phyloP scores from a whole-genome alignment of 2,888 invertebrate species.

The Tachina lurida region DNA sequence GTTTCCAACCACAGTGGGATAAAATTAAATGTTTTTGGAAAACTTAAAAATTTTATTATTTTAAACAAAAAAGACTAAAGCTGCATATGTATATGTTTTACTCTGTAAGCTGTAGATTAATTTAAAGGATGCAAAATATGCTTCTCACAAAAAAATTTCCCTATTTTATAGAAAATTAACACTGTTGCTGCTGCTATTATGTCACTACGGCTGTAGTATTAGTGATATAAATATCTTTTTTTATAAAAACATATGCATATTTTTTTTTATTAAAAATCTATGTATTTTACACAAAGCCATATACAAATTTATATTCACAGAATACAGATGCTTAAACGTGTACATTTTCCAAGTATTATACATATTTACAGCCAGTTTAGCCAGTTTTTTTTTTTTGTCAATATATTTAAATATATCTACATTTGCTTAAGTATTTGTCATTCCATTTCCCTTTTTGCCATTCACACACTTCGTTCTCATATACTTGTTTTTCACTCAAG shows the following conservation, averaged over 20 bases:
- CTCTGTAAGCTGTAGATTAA: too few relatives aligned
- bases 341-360: constrained; percentile 5
- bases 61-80: too few relatives aligned
- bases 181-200: too few relatives aligned
- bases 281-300: background rate
- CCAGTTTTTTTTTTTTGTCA: constrained; percentile 32
- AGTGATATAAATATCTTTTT: background rate
- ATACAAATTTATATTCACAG: background rate
- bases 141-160: too few relatives aligned
- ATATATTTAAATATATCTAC: constrained; percentile 24
- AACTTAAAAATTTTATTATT: too few relatives aligned
- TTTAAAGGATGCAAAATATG: too few relatives aligned
- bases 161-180: too few relatives aligned
- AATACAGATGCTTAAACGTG: constrained; percentile 31
- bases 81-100: too few relatives aligned
- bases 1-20: too few relatives aligned
- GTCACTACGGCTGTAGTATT: too few relatives aligned
- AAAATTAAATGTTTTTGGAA: too few relatives aligned
- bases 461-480: constrained; percentile 2
- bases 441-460: background rate
- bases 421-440: constrained; percentile 25
- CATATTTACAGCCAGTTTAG: constrained; percentile 14
- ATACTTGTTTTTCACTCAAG: constrained; percentile 70
- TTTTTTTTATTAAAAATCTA: too few relatives aligned
- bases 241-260: background rate